Base-by-base conservation (phyloP, 2,888 invertebrate genomes). In the Tetragonula carbonaria region DNA sequence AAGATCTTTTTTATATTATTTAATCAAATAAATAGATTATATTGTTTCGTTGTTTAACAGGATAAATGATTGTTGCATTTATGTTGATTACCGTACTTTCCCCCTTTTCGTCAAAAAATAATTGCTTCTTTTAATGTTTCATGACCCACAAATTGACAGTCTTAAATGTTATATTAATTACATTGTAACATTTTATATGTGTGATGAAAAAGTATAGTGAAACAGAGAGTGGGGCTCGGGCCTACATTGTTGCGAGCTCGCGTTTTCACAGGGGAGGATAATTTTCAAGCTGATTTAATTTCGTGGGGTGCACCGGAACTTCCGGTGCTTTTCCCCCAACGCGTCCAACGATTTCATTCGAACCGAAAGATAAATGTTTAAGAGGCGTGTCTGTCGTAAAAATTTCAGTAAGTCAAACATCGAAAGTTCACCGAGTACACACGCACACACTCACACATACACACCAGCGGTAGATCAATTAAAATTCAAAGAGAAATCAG, bases 341-440 rank as follows among this genome's bases (percentile, higher is more conserved):
- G 18, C 33, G 21, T 45, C n/a, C 23, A 6, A 11, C 62, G 33
- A 13, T 55, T 74, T 59, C 59, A 67, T 74, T 74, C 38, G 5
- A 23, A 53, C 38, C 45, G 21, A 33, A 67, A 74, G 57, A 23
- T 50, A 73, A 78, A 66, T 33, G 57, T 57, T 73, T 28, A 38
- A 23, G 38, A 38, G 8, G n/a, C 4, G 4, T 21, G 13, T 1
- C 14, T 0, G 21, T 5, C 13, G 18, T 57, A 55, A 78, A 74
- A 74, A 78, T 38, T 74, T 66, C 51, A 38, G 13, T 23, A 67
- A 66, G 38, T 57, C 57, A 59, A 78, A 74, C 73, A 78, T 21
- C 50, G 13, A 11, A 33, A 38, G 50, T 66, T 51, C 55, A 11
- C 3, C 55, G 18, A 51, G 45, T 45, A 8, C 8, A n/a, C 21